phyloP scores from a whole-genome alignment of 2,113 vertebrate species.

The Rhodinocichla rosea region DNA sequence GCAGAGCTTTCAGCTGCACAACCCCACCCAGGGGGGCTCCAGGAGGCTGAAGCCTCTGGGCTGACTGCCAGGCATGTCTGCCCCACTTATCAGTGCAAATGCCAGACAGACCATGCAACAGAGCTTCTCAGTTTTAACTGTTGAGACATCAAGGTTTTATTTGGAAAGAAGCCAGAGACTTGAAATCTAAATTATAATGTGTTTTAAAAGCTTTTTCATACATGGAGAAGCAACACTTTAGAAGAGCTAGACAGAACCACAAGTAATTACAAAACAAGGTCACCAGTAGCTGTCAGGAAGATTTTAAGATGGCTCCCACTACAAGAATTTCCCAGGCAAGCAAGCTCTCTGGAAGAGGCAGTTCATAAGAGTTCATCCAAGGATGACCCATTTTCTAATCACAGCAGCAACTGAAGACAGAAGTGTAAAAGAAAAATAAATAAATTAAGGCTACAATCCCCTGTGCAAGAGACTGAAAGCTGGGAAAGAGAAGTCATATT shows the following conservation, averaged over 20 bases:
- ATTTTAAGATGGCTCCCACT: constrained; percentile 29
- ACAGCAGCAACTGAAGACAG: not conserved
- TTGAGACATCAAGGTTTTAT: constrained; percentile 13
- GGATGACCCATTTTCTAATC: constrained; percentile 56
- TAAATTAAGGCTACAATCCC: not conserved
- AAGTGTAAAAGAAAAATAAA: constrained; percentile 24
- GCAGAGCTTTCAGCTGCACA: not conserved
- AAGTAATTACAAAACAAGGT: constrained; percentile 23
- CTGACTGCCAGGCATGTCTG: constrained; percentile 33
- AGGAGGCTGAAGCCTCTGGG: not conserved
- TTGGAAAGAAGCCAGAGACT: constrained; percentile 40
- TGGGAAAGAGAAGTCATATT: not conserved
- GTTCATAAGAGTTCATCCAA: constrained; percentile 43
- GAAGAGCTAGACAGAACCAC: constrained; percentile 18
- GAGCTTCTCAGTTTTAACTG: constrained; percentile 6
- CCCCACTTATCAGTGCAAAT: constrained; percentile 31
- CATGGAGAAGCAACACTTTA: not conserved
- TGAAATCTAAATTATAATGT: constrained; percentile 19
- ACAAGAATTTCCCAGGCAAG: constrained; percentile 27
- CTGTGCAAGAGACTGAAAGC: not conserved
- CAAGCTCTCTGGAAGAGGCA: constrained; percentile 5
- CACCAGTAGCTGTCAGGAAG: constrained; percentile 38
- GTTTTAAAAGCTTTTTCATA: constrained; percentile 38
- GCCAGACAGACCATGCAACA: constrained; percentile 3
- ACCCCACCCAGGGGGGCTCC: not conserved